phyloP scores from a whole-genome alignment of 2,888 invertebrate species.

The Caenorhabditis sp. region DNA sequence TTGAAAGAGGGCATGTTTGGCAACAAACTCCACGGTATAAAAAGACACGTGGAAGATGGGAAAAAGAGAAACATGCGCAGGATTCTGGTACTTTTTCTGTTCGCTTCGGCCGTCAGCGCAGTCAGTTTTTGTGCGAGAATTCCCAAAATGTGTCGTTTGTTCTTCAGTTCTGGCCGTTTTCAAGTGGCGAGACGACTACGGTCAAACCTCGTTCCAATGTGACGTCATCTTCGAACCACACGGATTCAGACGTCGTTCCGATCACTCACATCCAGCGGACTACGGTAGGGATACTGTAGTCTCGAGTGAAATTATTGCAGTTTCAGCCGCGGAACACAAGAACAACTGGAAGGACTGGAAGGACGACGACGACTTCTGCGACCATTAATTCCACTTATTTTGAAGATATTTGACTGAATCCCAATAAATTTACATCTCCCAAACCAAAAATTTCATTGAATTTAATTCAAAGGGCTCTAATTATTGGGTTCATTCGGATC shows the following conservation, averaged over 20 bases:
- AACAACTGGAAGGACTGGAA: too few relatives aligned
- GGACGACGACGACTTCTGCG: too few relatives aligned
- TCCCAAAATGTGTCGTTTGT: neutral
- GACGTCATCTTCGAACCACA: neutral
- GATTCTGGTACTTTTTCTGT: slow-evolving; percentile 3
- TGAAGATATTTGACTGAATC: neutral
- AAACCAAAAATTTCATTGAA: too few relatives aligned
- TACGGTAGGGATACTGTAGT: neutral
- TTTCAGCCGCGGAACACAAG: slow-evolving; percentile 5
- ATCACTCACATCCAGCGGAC: neutral
- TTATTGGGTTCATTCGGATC: too few relatives aligned
- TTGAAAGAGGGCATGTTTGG: slow-evolving; percentile 12
- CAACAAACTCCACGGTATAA: neutral
- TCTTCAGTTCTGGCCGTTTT: slow-evolving; percentile 16
- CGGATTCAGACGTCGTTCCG: neutral
- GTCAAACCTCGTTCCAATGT: neutral
- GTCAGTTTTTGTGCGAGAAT: neutral
- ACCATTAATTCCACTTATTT: neutral
- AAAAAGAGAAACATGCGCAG: too few relatives aligned
- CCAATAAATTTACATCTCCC: too few relatives aligned
- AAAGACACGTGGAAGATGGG: too few relatives aligned
- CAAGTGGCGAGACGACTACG: slow-evolving; percentile 4
- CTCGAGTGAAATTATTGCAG: neutral
- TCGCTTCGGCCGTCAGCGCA: neutral
- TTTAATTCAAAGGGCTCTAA: too few relatives aligned